A percentile compares a stretch with the other conserved stretches of the same genome.
Conservation (phyloP, 2,797 vertebrate species). For the Echiichthys vipera region DNA sequence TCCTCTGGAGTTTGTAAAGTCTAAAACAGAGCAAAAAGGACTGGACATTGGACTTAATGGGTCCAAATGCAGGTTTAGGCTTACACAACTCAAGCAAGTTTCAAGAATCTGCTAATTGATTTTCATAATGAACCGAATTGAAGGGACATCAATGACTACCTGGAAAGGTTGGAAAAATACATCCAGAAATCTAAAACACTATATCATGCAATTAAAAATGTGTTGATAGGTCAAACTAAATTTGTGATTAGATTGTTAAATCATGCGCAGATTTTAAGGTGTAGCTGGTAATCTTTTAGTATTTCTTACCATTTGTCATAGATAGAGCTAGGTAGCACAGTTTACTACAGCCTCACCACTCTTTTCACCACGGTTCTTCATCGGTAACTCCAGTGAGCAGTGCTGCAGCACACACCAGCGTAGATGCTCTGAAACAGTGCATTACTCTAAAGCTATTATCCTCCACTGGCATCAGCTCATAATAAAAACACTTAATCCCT, state of each 20-base stretch:
- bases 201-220: not conserved
- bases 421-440: conserved; percentile 49
- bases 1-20: too few species aligned
- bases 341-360: not conserved
- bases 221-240: not conserved
- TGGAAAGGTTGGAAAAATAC: not conserved
- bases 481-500: conserved; percentile 75
- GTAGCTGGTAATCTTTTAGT: not conserved
- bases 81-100: not conserved
- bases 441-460: conserved; percentile 71
- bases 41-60: not conserved
- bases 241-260: not conserved
- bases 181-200: not conserved
- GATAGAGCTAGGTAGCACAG: not conserved
- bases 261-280: not conserved
- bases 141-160: not conserved
- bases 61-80: not conserved
- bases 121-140: not conserved
- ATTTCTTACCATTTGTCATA: not conserved
- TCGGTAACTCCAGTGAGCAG: not conserved
- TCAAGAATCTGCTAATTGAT: not conserved
- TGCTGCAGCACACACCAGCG: conserved; percentile 21
- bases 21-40: conserved; percentile 3
- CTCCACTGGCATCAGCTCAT: conserved; percentile 60
- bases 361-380: not conserved